Evolutionary conservation across 1,140 invertebrate genomes (phyloP), one percentile per base, ranked within the genome.

Genomic region (Rhopalosiphum padi): DNA sequence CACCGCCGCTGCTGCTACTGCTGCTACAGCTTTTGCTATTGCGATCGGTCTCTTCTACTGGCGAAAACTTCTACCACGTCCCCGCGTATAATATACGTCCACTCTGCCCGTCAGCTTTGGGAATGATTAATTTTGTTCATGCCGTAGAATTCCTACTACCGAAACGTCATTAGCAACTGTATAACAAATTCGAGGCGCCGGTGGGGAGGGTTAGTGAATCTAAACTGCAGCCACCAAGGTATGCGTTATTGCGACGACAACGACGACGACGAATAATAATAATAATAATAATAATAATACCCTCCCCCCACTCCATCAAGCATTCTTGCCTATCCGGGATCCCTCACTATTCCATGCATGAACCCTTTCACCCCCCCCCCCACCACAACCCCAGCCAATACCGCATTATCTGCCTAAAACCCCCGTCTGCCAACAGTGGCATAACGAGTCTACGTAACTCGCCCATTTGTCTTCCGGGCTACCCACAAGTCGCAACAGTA

Each of bases 91-190:
- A 41, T 85, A 11, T 9, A 85, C 55, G 15, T 53, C 60, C 60
- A n/a, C 41, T 25, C 60, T 30, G 4, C 25, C 43, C 90, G 43
- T 41, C 23, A 77, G 43, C 90, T 30, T 4, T 43, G 25, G 55
- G 60, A 43, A 91, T 91, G 90, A 91, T 91, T 91, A 91, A 91
- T 91, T 91, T 91, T 43, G 43, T 46, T 30, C 30, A 21, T 21
- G 43, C 90, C 21, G 90, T 30, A 68, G 90, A 48, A 51, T 68
- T n/a, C 11, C 25, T 18, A 21, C 53, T 43, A n/a, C 90, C 60
- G 60, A 91, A 91, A 91, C 77, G 90, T 91, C 90, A 91, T 91
- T 91, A 91, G 90, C 60, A 91, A 91, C 90, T 68, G 60, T 77
- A 48, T 68, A 88, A 88, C 86, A 48, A 88, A 88, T 51, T 48